Evolutionary conservation across 2,888 invertebrate genomes (phyloP).

Genomic region (Drosophila atroscutellata): DNA sequence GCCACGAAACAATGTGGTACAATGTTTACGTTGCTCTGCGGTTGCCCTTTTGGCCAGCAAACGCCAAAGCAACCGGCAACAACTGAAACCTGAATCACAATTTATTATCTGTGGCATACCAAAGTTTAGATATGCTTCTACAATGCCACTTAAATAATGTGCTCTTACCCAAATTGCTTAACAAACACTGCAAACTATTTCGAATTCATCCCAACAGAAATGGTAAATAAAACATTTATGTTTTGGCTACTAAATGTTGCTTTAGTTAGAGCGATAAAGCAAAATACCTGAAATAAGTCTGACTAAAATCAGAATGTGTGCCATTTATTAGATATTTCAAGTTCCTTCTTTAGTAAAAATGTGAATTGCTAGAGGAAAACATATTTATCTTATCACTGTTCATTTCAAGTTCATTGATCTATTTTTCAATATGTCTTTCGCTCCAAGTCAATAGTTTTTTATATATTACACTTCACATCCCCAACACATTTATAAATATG

Average conservation of each 20-base stretch:
- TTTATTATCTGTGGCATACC: conserved; percentile 52
- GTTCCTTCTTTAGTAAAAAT: neutral
- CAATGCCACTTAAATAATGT: conserved; percentile 25
- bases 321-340: neutral
- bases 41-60: conserved; percentile 29
- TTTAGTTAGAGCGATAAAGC: neutral
- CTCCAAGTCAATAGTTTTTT: neutral
- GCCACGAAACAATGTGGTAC: conserved; percentile 58
- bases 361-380: neutral
- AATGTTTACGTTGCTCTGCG: conserved; percentile 61
- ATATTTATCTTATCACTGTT: neutral
- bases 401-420: neutral
- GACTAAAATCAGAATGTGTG: neutral
- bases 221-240: neutral
- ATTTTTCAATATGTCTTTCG: neutral
- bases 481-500: no score
- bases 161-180: conserved; percentile 15
- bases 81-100: conserved; percentile 24
- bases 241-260: neutral
- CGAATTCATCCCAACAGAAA: neutral
- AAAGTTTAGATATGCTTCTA: conserved; percentile 15
- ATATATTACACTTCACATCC: neutral
- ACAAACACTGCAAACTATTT: conserved; percentile 2
- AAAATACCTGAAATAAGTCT: neutral
- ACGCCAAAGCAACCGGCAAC: conserved; percentile 30